Conservation (phyloP, 92 coral and sea anemone genomes). For the Zoanthus sociatus region DNA sequence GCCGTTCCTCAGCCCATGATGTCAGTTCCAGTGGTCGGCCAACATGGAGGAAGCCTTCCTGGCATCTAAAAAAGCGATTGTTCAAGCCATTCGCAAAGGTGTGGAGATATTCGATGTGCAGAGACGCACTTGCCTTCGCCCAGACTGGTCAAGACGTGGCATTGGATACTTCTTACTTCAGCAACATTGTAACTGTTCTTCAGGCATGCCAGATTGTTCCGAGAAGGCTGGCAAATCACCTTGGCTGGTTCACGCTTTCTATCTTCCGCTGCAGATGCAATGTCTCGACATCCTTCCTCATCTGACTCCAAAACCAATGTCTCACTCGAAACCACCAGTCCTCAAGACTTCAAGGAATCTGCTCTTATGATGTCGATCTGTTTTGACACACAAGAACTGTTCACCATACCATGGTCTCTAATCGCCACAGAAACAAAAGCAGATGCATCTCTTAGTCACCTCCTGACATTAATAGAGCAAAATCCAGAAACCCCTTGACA, state of each 20-base stretch:
- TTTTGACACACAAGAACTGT: slow-evolving; percentile 23
- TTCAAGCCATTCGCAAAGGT: slow-evolving; percentile 41
- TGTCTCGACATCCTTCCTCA: slow-evolving; percentile 33
- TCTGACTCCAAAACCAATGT: slow-evolving; percentile 2
- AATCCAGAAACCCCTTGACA: slow-evolving; percentile 23
- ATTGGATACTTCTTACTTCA: slow-evolving; percentile 1
- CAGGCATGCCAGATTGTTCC: slow-evolving; percentile 14
- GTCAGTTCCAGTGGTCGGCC: background rate
- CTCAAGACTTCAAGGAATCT: background rate
- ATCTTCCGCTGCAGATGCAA: slow-evolving; percentile 19
- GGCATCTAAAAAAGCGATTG: slow-evolving; percentile 45
- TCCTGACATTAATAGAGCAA: slow-evolving; percentile 26
- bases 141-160: too few relatives aligned
- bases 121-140: background rate
- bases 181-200: background rate
- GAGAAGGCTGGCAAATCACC: slow-evolving; percentile 10
- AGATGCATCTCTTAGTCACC: slow-evolving; percentile 36
- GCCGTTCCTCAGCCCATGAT: background rate
- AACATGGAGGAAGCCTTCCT: slow-evolving; percentile 49
- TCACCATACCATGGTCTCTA: slow-evolving; percentile 46
- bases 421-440: slow-evolving; percentile 41
- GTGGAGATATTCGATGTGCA: slow-evolving; percentile 27
- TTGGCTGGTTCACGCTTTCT: background rate
- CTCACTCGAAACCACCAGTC: background rate
- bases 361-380: slow-evolving; percentile 14